phyloP scores from a whole-genome alignment of 2,888 invertebrate species.

The Troilus luridus region DNA sequence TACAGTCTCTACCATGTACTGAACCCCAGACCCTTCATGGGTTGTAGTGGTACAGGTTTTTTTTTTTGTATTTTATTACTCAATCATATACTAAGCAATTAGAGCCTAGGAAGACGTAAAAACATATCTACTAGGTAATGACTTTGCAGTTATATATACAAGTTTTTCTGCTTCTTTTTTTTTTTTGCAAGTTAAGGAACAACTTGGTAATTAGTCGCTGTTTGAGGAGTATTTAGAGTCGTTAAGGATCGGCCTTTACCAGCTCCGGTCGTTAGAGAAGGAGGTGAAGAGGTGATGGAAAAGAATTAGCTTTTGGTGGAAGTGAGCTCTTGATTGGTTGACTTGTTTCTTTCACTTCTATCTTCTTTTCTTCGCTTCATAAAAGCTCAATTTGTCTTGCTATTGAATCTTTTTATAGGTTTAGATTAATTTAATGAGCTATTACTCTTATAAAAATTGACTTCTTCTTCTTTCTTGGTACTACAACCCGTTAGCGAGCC shows the following conservation, averaged over 20 bases:
- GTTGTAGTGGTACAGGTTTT: too few relatives aligned
- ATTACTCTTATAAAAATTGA: not conserved
- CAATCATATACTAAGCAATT: not conserved
- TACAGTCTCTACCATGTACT: too few relatives aligned
- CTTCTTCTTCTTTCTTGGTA: not conserved
- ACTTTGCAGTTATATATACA: not conserved
- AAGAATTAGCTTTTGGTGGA: not conserved
- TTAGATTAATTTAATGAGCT: not conserved
- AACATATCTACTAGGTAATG: not conserved
- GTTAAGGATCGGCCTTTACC: conserved; percentile 15
- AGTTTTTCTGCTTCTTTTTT: not conserved
- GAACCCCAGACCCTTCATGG: too few relatives aligned
- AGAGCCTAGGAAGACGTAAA: not conserved
- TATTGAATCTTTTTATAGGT: not conserved
- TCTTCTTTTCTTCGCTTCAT: not conserved
- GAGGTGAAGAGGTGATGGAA: not conserved
- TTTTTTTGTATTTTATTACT: too few relatives aligned
- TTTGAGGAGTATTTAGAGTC: not conserved
- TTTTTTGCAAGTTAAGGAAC: not conserved
- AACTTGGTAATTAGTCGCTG: not conserved
- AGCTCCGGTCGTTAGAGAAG: not conserved
- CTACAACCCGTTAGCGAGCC: too few relatives aligned
- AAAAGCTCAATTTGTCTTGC: not conserved
- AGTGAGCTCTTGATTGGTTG: not conserved
- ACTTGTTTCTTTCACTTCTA: not conserved